Evolutionary conservation across 2,797 vertebrate species (phyloP).

Genomic region (Odontamblyopus lacepedii): DNA sequence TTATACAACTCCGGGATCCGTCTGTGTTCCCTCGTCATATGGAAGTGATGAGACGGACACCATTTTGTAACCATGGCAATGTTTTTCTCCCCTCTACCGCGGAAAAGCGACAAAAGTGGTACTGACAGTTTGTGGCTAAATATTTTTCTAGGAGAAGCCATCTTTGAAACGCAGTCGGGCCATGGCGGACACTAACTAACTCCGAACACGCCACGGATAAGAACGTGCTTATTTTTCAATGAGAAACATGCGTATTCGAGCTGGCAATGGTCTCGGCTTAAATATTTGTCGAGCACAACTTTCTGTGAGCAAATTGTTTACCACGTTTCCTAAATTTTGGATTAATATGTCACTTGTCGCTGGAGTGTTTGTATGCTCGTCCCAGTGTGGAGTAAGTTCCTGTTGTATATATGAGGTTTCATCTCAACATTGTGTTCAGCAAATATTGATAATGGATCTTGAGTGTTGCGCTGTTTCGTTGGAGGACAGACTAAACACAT

Average conservation of each 20-base stretch:
- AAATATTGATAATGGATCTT: constrained; percentile 47
- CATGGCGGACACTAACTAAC: constrained; percentile 9
- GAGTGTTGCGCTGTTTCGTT: constrained; percentile 20
- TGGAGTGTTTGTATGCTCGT: constrained; percentile 53
- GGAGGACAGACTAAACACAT: constrained; percentile 57
- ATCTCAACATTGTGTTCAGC: constrained; percentile 15
- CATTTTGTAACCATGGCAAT: background rate
- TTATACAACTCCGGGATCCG: constrained; percentile 30
- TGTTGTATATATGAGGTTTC: constrained; percentile 28
- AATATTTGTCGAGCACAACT: constrained; percentile 50
- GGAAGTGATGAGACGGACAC: constrained; percentile 29
- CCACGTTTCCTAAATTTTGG: constrained; percentile 58
- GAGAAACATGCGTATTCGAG: constrained; percentile 20
- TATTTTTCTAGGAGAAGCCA: constrained; percentile 17
- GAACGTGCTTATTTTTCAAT: constrained; percentile 16
- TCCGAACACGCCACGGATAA: background rate
- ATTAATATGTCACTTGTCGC: constrained; percentile 50
- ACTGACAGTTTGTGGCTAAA: constrained; percentile 38
- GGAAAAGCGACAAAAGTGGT: constrained; percentile 20
- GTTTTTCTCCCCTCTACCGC: constrained; percentile 7
- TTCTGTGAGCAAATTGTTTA: constrained; percentile 46
- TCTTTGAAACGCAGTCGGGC: constrained; percentile 28
- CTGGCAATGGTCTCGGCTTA: constrained; percentile 36
- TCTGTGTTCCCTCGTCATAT: constrained; percentile 4
- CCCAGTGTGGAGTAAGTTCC: constrained; percentile 27